Base-by-base conservation (phyloP, 2,888 invertebrate species). In the Coenonympha glycerion region DNA sequence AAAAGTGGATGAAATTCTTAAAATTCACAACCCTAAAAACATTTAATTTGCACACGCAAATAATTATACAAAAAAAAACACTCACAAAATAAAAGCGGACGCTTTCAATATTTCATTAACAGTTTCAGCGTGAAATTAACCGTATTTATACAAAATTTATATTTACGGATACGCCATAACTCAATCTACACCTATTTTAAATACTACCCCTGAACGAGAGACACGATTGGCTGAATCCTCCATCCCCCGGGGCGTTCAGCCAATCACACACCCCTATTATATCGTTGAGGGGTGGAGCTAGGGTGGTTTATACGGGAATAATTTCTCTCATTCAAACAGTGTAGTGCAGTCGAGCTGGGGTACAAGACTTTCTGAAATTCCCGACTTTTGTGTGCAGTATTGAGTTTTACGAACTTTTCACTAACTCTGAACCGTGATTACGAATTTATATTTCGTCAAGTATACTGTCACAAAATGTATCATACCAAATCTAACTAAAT, bases 111-210 rank as follows among this genome's bases (percentile, higher is more conserved):
- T 73, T 68, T 79, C 74, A 79, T 79, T 76, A 78, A 75, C 74
- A 65, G 67, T 66, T 66, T 64, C 64, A 58, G 63, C 58, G 63
- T 65, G 66, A 68, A 68, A 66, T 73, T 77, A 73, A 77, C 75
- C 70, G 57, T 71, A 71, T 76, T 80, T 80, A 80, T 76, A 82
- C 74, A 71, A 68, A 73, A 72, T 77, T 71, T 73, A 76, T 79
- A 78, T 81, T 78, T 73, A 70, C 69, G 65, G 67, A 68, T 68
- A 70, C 78, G 73, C 79, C 76, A 83, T 84, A 87, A 85, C 79
- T 81, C 75, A 83, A 87, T 87, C 84, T 82, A 82, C 79, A 84
- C 77, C 79, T 83, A 83, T 79, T 78, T 57, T 59, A 72, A 80
- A 73, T 70, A 70, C 73, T 78, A 77, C 78, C 76, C 76, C 68